Evolutionary conservation across 2,797 vertebrate species (phyloP).

Genomic region (Sebastes hopkinsi): DNA sequence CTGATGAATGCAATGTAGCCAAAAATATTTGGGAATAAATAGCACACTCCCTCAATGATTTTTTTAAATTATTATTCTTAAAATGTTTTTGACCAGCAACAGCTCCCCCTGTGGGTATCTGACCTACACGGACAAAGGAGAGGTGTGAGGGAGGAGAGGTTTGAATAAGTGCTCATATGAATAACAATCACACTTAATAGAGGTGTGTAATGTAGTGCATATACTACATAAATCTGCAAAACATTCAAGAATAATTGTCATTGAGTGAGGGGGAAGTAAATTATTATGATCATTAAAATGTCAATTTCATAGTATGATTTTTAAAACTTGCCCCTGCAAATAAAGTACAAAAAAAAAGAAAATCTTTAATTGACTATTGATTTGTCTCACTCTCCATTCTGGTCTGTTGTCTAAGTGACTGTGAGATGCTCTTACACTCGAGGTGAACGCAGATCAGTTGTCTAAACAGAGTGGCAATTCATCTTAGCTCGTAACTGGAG

Average conservation of each 20-base stretch:
- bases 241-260: background rate
- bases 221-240: background rate
- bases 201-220: background rate
- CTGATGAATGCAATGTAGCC: background rate
- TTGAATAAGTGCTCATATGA: background rate
- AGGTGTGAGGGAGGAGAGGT: background rate
- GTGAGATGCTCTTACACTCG: background rate
- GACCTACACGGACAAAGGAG: background rate
- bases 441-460: background rate
- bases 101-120: background rate
- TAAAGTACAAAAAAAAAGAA: background rate
- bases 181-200: background rate
- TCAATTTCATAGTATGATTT: background rate
- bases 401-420: background rate
- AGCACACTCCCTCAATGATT: background rate
- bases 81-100: background rate
- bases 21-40: constrained; percentile 4
- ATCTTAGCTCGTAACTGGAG: background rate
- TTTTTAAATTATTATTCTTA: background rate
- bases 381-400: background rate
- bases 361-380: background rate
- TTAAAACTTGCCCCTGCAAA: background rate
- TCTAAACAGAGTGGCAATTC: background rate
- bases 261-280: background rate
- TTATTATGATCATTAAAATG: background rate